Base-by-base conservation (phyloP, 2,113 vertebrate species). In the Anguilla rostrata region DNA sequence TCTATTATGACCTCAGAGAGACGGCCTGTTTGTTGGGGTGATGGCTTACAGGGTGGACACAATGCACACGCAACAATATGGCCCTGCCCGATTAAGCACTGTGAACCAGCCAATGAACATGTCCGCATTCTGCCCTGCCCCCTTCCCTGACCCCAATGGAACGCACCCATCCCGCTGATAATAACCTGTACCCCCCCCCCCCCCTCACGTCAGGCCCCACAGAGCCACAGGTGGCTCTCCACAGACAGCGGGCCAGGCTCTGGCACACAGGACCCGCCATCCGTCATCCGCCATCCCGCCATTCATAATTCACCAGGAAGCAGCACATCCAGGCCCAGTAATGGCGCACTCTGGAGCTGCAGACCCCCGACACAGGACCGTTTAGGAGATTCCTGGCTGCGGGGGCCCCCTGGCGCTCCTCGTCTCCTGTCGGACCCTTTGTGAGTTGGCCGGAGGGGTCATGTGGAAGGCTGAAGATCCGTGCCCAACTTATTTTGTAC, bases 241-340 rank as follows among this genome's bases (percentile, higher is more conserved):
- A 92, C 94, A 94, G 94, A 93, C 93, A 92, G 91, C 90, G 86
- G 91, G 87, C 87, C 89, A 83, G 81, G 87, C 85, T 90, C 89
- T 89, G 88, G 91, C 93, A 94, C 93, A 93, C 92, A 93, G 91
- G 92, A 91, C 92, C 90, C 89, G 90, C 89, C 93, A 53, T 46
- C 92, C 89, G 90, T 89, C 93, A 95, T 95, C 90, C 89, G 90
- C 89, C 93, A 53, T 46, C 92, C 90, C 89, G 90, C 89, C 93
- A 95, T 95, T 90, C 92, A 96, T 96, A 94, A 96, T 95, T 95
- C 91, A 96, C 90, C 83, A 92, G 90, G 71, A 90, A 87, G 90
- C 90, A 92, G 93, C 92, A 92, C 91, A 89, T 90, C 88, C 88
- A 87, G 89, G 46, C 90, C 89, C 87, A 89, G 89, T 89, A 91